Percentiles rank a stretch among this genome's conserved stretches.
phyloP scores from a whole-genome alignment of 2,797 vertebrate species.

The Nasua narica region DNA sequence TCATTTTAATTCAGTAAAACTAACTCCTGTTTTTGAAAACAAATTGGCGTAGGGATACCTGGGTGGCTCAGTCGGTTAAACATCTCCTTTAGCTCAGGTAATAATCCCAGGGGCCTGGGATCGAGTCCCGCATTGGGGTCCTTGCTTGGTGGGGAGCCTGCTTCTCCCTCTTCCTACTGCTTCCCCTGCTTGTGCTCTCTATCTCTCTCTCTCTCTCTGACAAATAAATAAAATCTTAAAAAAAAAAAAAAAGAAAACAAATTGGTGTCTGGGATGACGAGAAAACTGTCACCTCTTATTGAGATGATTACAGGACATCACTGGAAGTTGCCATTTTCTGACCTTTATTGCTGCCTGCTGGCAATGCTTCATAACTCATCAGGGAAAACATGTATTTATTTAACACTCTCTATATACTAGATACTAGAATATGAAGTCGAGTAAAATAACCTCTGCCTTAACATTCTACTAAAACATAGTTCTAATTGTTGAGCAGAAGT shows the following conservation, averaged over 20 bases:
- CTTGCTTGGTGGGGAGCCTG: no score
- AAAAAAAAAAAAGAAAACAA: background rate
- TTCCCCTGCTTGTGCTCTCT: no score
- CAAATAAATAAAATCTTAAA: no score
- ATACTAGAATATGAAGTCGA: background rate
- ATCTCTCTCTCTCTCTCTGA: no score
- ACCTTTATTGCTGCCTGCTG: background rate
- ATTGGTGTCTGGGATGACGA: background rate
- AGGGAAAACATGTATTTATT: background rate
- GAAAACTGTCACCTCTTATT: background rate
- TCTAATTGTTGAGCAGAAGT: background rate
- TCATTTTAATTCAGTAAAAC: background rate
- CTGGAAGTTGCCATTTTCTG: background rate
- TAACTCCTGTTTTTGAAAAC: background rate
- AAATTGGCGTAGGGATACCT: background rate
- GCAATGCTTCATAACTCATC: background rate
- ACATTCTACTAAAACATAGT: background rate
- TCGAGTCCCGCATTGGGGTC: no score
- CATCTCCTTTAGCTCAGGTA: no score
- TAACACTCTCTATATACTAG: background rate
- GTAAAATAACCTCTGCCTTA: background rate
- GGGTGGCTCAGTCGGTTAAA: no score
- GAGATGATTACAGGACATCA: background rate
- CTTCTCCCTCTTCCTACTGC: no score
- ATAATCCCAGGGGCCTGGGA: no score